Percentiles rank a stretch among this genome's conserved stretches.
phyloP scores from a whole-genome alignment of 2,888 invertebrate species.

The Melanostoma scalare region DNA sequence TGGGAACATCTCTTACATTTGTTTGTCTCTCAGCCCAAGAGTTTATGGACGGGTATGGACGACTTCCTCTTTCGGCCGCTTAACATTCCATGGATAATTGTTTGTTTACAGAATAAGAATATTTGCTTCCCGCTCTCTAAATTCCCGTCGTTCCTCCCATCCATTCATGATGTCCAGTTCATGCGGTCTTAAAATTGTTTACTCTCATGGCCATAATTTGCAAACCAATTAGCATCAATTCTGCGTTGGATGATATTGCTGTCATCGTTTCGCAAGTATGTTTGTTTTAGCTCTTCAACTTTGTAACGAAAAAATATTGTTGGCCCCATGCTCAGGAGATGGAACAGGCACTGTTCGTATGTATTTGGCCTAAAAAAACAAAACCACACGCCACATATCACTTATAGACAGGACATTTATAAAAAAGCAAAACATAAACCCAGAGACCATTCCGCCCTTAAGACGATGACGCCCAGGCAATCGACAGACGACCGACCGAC shows the following conservation, averaged over 20 bases:
- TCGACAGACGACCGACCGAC: not conserved
- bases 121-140: conserved; percentile 3
- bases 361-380: conserved; percentile 19
- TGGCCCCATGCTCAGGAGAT: conserved; percentile 15
- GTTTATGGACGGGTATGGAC: not conserved
- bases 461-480: conserved; percentile 12
- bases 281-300: conserved; percentile 66
- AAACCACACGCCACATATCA: conserved; percentile 41
- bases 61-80: conserved; percentile 7
- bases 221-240: conserved; percentile 73
- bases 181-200: conserved; percentile 52
- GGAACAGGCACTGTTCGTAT: conserved; percentile 37
- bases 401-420: conserved; percentile 55
- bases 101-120: conserved; percentile 31
- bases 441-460: conserved; percentile 36
- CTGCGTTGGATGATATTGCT: conserved; percentile 54
- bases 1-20: too few species aligned
- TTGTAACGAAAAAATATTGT: conserved; percentile 58
- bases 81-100: conserved; percentile 23
- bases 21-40: not conserved
- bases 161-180: conserved; percentile 25
- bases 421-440: conserved; percentile 34
- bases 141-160: conserved; percentile 1
- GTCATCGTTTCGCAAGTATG: conserved; percentile 58
- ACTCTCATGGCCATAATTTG: conserved; percentile 68